These are phyloP conservation scores for Holothuria leucospilota DNA, from an alignment of 53 echinoderm and acorn worm species.

Conservation along the genomic window DNA sequence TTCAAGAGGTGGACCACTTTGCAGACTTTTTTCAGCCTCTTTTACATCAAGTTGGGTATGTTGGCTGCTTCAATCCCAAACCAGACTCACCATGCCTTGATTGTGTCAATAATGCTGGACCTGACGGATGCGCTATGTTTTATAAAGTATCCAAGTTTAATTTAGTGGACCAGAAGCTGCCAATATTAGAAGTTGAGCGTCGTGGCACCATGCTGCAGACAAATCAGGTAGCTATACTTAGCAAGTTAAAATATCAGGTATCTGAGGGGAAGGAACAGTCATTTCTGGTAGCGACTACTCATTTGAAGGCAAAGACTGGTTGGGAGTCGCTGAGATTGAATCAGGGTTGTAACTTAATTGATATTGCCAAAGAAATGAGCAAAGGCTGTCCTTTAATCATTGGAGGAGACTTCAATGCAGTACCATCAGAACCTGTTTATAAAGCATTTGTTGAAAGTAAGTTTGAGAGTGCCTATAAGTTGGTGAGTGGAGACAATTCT, in stretches of 20 bases:
- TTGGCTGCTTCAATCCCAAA: constrained; percentile 88
- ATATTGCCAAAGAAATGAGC: constrained; percentile 63
- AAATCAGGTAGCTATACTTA: constrained; percentile 89
- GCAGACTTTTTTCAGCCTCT: constrained; percentile 86
- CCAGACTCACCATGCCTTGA: constrained; percentile 93
- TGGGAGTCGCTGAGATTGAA: constrained; percentile 74
- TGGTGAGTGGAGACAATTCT: constrained; percentile 61
- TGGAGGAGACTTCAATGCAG: constrained; percentile 97
- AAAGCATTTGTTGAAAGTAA: constrained; percentile 60
- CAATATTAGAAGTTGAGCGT: constrained; percentile 57
- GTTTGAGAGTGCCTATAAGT: constrained; percentile 80
- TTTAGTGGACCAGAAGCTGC: constrained; percentile 55
- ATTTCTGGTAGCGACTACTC: constrained; percentile 88
- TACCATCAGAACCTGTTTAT: constrained; percentile 84
- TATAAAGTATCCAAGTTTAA: constrained; percentile 83
- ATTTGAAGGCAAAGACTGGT: constrained; percentile 90
- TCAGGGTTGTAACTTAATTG: constrained; percentile 83
- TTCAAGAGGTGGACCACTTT: constrained; percentile 97
- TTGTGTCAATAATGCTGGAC: constrained; percentile 78
- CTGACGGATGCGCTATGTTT: constrained; percentile 94
- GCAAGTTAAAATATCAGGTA: constrained; percentile 59
- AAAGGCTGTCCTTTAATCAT: constrained; percentile 68
- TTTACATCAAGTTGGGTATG: constrained; percentile 78
- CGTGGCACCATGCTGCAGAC: constrained; percentile 46
- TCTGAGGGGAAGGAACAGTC: constrained; percentile 44